Evolutionary conservation across 1,140 invertebrate species (phyloP), one percentile per base, ranked within the genome.

Genomic region (Fopius arisanus): DNA sequence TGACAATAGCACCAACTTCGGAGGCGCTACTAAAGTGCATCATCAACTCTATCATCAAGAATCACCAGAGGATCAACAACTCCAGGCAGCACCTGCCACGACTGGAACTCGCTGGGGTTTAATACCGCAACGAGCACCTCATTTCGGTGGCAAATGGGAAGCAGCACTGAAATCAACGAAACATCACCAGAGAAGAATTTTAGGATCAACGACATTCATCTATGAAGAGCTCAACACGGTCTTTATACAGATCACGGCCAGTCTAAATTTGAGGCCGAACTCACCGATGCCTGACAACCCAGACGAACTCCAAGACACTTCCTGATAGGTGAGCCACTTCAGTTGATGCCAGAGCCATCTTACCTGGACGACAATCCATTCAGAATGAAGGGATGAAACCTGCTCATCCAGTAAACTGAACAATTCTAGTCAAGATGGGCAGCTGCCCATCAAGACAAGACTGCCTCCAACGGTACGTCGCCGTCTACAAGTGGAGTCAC

Each of bases 1-100:
- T 23, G 75, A 77, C 29, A 63, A 62, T 16, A 75, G 62, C 1
- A 77, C 77, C 4, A 78, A 68, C 16, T 73, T 78, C 16, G 21
- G 29, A 12, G 77, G 77, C 0, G 71, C 75, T 4, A 19, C 48
- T n/a, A 48, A 28, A 59, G 74, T 75, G 26, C 31, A 75, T 1
- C 23, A 72, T 37, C 29, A 40, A 12, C 31, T 76, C 7, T 71
- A 76, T 51, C 41, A 29, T n/a, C 21, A 54, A 43, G 16, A 23
- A 16, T 16, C 51, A 7, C 28, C 28, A 28, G 43, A 19, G 29
- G 31, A 14, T 19, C 43, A 31, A 70, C 31, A 0, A 19, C n/a
- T 16, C 7, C 21, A 33, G 10, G 31, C 7, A n/a, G 31, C n/a
- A 4, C 41, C 19, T 33, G 21, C 37, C 23, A 70, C 40, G 16